Conservation (phyloP, 2,113 vertebrate genomes). For the Azemiops feae region DNA sequence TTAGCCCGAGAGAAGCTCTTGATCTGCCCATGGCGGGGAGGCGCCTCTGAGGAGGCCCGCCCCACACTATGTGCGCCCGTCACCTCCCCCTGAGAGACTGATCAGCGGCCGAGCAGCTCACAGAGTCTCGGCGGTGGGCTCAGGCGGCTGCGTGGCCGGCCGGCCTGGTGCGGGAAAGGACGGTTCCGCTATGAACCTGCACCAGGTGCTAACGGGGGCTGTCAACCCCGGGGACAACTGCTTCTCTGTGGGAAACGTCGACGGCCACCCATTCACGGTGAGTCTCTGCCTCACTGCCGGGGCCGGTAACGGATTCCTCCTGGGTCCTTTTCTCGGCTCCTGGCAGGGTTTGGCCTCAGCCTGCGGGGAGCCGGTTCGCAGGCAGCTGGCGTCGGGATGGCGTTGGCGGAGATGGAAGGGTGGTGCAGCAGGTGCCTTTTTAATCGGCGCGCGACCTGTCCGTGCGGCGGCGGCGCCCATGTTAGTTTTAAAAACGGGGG, state of each 20-base stretch:
- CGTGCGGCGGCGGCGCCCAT: neutral
- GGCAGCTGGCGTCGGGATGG: neutral
- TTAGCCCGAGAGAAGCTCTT: neutral
- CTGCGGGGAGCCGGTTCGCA: neutral
- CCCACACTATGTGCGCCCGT: neutral
- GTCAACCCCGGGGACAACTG: conserved; percentile 95
- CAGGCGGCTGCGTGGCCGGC: neutral
- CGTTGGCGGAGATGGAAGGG: neutral
- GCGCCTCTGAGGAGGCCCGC: neutral
- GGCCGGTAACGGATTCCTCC: neutral
- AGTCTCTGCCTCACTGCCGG: conserved; percentile 39
- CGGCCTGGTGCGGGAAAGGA: neutral
- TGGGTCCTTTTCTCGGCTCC: neutral
- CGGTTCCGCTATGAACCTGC: conserved; percentile 84
- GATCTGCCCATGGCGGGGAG: neutral
- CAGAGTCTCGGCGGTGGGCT: neutral
- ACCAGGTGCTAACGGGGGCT: conserved; percentile 95
- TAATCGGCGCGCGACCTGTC: neutral
- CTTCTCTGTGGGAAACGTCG: conserved; percentile 88
- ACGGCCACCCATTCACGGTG: conserved; percentile 89
- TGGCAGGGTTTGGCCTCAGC: neutral
- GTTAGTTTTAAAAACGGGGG: neutral
- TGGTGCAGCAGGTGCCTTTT: neutral
- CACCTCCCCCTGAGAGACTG: neutral
- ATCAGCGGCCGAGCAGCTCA: neutral